Evolutionary conservation across 2,797 vertebrate species (phyloP).

Genomic region (Poecilia gillii): DNA sequence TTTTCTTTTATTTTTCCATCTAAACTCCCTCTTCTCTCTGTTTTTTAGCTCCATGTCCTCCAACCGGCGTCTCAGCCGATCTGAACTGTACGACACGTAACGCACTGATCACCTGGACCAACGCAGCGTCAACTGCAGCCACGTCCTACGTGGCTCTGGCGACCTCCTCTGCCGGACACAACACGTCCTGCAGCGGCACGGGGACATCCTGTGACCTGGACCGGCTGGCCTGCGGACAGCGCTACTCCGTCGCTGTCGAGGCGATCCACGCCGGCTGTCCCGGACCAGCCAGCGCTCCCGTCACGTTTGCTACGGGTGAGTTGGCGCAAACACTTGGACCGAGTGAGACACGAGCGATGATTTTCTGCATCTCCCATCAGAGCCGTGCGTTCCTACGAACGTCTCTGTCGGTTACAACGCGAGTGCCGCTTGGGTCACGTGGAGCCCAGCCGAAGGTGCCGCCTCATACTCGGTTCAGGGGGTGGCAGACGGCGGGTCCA

Average conservation of each 20-base stretch:
- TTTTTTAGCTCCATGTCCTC: constrained; percentile 73
- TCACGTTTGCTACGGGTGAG: constrained; percentile 62
- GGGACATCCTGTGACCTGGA: constrained; percentile 62
- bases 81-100: constrained; percentile 61
- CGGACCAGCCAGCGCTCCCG: constrained; percentile 55
- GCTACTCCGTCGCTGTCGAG: constrained; percentile 72
- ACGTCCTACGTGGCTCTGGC: constrained; percentile 65
- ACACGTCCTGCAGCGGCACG: constrained; percentile 63
- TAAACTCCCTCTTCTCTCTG: constrained; percentile 2
- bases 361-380: constrained; percentile 43
- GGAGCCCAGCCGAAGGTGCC: constrained; percentile 46
- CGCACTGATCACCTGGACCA: constrained; percentile 67
- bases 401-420: constrained; percentile 60
- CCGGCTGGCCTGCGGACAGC: constrained; percentile 74
- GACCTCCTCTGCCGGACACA: constrained; percentile 47
- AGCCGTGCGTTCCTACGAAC: constrained; percentile 64
- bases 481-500: constrained; percentile 33
- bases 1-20: too few relatives aligned
- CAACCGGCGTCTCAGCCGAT: constrained; percentile 52
- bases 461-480: constrained; percentile 61
- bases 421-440: constrained; percentile 45
- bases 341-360: constrained; percentile 6
- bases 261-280: constrained; percentile 64
- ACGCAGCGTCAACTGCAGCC: constrained; percentile 38
- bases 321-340: background rate